Percentiles rank a stretch among this genome's conserved stretches.
phyloP scores from a whole-genome alignment of 2,797 vertebrate genomes.

The Sciurus carolinensis region DNA sequence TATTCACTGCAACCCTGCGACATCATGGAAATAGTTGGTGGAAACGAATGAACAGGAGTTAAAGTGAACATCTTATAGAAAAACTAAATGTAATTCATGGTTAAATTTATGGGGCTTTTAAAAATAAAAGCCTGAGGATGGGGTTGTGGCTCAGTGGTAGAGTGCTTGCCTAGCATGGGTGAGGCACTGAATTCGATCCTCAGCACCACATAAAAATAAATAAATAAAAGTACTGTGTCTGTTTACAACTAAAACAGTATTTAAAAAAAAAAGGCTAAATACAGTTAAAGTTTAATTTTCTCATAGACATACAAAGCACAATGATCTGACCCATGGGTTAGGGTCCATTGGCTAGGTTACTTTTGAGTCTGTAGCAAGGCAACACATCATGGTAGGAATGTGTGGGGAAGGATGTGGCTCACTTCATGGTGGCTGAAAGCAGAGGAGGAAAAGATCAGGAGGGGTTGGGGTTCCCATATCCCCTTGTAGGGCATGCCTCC shows the following conservation, averaged over 20 bases:
- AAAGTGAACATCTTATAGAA: conserved; percentile 54
- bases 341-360: not conserved
- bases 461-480: not conserved
- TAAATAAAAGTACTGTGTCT: too few species aligned
- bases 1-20: conserved; percentile 19
- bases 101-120: not conserved
- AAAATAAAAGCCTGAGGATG: not conserved
- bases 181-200: too few species aligned
- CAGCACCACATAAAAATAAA: too few species aligned
- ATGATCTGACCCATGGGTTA: conserved; percentile 8
- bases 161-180: too few species aligned
- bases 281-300: conserved; percentile 44
- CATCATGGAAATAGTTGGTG: not conserved
- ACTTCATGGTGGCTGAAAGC: not conserved
- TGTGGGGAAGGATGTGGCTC: not conserved
- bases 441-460: not conserved
- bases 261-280: not conserved
- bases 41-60: conserved; percentile 40
- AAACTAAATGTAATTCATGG: conserved; percentile 51
- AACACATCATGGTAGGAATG: not conserved
- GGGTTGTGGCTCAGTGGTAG: too few species aligned
- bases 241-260: not conserved
- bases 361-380: not conserved
- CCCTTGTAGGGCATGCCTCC: not conserved
- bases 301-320: conserved; percentile 51